Evolutionary conservation across 2,888 invertebrate species (phyloP).

Genomic region (Epicampocera succincta): DNA sequence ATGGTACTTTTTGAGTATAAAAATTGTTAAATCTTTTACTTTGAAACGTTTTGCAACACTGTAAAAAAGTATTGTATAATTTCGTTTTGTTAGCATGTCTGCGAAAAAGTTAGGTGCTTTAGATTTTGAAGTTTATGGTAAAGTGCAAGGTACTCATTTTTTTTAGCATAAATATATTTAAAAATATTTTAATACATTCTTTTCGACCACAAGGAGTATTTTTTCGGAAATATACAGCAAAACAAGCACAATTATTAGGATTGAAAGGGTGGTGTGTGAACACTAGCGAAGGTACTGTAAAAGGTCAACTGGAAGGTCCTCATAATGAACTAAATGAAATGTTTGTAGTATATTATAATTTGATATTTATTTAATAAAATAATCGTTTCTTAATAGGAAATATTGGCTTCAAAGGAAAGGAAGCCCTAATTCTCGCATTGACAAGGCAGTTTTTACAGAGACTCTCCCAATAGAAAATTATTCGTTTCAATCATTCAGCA

Average conservation of each 20-base stretch:
- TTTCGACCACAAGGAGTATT: slow-evolving; percentile 76
- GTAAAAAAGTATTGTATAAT: not conserved
- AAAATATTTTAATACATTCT: not conserved
- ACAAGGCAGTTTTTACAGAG: slow-evolving; percentile 87
- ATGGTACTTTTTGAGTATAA: slow-evolving; percentile 1
- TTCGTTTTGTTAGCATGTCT: slow-evolving; percentile 9
- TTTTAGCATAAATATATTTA: not conserved
- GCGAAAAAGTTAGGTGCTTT: slow-evolving; percentile 70
- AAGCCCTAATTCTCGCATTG: slow-evolving; percentile 85
- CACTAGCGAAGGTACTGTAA: slow-evolving; percentile 84
- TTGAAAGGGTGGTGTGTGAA: slow-evolving; percentile 88
- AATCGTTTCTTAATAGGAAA: slow-evolving; percentile 43
- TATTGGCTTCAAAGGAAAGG: slow-evolving; percentile 72
- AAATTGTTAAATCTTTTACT: slow-evolving; percentile 45
- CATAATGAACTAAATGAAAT: slow-evolving; percentile 83
- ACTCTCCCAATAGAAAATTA: slow-evolving; percentile 83
- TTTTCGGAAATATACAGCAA: slow-evolving; percentile 84
- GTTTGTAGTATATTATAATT: slow-evolving; percentile 73
- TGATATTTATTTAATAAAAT: slow-evolving; percentile 17
- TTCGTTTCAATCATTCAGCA: slow-evolving; percentile 82
- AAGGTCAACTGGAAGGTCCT: slow-evolving; percentile 85
- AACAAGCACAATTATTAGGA: slow-evolving; percentile 83
- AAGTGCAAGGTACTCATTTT: slow-evolving; percentile 76
- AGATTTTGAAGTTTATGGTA: slow-evolving; percentile 77
- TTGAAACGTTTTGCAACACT: slow-evolving; percentile 26